Percentiles rank a stretch among this genome's conserved stretches.
These are phyloP conservation scores for Smittia sp. DNA, from an alignment of 2,888 invertebrate genomes.

Conservation along the genomic window DNA sequence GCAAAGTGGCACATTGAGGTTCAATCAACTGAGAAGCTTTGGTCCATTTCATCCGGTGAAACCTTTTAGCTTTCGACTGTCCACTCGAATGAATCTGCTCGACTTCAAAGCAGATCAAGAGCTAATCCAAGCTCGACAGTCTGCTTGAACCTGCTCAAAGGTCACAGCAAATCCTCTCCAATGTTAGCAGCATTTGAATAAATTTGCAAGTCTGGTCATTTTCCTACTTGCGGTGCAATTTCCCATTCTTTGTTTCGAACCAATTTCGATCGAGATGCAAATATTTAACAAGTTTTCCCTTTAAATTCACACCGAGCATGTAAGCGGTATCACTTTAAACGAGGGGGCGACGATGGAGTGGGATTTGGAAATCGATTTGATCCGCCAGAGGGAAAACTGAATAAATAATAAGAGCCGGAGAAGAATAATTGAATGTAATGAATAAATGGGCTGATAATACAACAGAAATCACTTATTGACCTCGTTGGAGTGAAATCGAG, in stretches of 20 bases:
- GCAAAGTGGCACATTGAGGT: not conserved
- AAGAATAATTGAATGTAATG: slow-evolving; percentile 13
- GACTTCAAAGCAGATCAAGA: no score
- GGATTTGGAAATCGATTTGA: not conserved
- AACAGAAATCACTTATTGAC: slow-evolving; percentile 24
- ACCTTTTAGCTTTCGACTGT: not conserved
- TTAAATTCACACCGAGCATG: no score
- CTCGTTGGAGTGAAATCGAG: not conserved
- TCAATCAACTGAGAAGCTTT: not conserved
- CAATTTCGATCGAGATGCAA: no score
- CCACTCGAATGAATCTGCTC: no score
- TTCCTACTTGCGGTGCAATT: slow-evolving; percentile 18
- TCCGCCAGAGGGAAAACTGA: not conserved
- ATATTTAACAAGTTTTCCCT: no score
- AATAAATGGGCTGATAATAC: slow-evolving; percentile 11
- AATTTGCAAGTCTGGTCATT: slow-evolving; percentile 33
- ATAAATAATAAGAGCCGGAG: not conserved
- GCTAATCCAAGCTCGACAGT: no score
- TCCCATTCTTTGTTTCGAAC: slow-evolving; percentile 18
- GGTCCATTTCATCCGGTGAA: not conserved
- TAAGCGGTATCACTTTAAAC: not conserved
- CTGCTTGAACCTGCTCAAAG: no score
- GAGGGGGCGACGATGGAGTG: not conserved
- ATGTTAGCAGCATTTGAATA: slow-evolving; percentile 8
- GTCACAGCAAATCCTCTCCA: no score